These are phyloP conservation scores for Brachionus sp. DNA, from an alignment of 1,140 invertebrate species.

Conservation along the genomic window DNA sequence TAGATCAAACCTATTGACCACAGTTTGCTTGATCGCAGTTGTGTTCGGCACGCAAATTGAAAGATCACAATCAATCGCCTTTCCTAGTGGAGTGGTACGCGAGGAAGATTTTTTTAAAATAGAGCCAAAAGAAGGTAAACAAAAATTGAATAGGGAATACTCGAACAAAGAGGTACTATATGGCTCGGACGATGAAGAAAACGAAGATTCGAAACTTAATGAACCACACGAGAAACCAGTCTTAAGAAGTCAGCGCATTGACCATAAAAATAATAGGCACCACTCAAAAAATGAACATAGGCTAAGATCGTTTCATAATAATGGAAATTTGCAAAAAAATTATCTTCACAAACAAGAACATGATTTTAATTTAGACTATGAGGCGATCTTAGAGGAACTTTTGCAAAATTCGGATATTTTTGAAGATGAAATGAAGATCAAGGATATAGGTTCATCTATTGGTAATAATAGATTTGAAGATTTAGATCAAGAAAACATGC, in stretches of 20 bases:
- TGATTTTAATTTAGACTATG: constrained; percentile 15
- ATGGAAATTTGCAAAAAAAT: constrained; percentile 1
- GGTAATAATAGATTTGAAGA: constrained; percentile 19
- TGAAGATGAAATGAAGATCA: constrained; percentile 23
- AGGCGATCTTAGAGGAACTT: not conserved
- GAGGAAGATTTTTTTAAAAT: constrained; percentile 6
- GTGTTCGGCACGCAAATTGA: not conserved
- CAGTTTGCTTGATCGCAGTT: not conserved
- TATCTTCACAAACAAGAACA: constrained; percentile 16
- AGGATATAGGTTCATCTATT: constrained; percentile 31
- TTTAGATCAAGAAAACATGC: constrained; percentile 37
- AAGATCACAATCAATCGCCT: not conserved
- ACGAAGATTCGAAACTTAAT: not conserved
- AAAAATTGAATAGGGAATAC: not conserved
- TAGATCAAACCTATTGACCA: not conserved
- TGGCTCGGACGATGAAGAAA: not conserved
- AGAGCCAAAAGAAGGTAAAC: not conserved
- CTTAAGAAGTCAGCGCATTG: constrained; percentile 8
- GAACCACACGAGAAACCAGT: not conserved
- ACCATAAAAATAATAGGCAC: not conserved
- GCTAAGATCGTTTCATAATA: constrained; percentile 25
- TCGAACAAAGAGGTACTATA: constrained; percentile 14
- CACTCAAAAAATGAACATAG: not conserved
- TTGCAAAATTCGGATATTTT: constrained; percentile 28
- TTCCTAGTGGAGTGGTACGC: not conserved